Evolutionary conservation across 2,888 invertebrate genomes (phyloP).

Genomic region (Pharmacophagus antenor): DNA sequence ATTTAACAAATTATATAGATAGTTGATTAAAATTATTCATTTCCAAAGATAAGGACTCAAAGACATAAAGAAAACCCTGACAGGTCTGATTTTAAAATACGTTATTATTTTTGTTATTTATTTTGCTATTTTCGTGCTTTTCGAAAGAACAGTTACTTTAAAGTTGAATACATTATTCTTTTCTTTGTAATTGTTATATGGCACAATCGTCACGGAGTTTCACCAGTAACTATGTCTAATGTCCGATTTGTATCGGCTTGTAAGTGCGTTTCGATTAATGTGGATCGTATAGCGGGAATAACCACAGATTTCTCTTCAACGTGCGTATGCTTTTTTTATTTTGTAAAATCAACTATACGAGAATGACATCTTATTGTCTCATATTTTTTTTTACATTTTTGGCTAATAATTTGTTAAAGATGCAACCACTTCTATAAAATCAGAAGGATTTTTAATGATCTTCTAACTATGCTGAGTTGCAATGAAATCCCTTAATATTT

Average conservation of each 20-base stretch:
- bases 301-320: conserved; percentile 53
- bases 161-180: conserved; percentile 6
- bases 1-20: too few species aligned
- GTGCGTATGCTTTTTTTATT: conserved; percentile 38
- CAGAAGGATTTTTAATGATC: neutral
- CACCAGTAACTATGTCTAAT: conserved; percentile 23
- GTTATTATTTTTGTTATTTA: neutral
- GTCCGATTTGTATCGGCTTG: conserved; percentile 27
- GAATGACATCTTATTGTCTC: too few species aligned
- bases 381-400: neutral
- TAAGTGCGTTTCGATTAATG: conserved; percentile 27
- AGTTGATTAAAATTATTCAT: too few species aligned
- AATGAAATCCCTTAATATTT: neutral
- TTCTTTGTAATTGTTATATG: conserved; percentile 16
- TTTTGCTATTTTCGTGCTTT: neutral
- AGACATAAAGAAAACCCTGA: neutral
- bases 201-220: conserved; percentile 26
- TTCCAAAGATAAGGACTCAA: neutral
- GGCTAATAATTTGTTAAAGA: neutral
- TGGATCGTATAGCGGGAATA: conserved; percentile 29
- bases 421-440: neutral
- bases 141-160: conserved; percentile 2
- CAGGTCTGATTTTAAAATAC: neutral
- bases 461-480: neutral
- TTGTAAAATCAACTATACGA: too few species aligned